These are phyloP conservation scores for Sialis lutaria DNA, from an alignment of 2,888 invertebrate genomes.

Conservation along the genomic window DNA sequence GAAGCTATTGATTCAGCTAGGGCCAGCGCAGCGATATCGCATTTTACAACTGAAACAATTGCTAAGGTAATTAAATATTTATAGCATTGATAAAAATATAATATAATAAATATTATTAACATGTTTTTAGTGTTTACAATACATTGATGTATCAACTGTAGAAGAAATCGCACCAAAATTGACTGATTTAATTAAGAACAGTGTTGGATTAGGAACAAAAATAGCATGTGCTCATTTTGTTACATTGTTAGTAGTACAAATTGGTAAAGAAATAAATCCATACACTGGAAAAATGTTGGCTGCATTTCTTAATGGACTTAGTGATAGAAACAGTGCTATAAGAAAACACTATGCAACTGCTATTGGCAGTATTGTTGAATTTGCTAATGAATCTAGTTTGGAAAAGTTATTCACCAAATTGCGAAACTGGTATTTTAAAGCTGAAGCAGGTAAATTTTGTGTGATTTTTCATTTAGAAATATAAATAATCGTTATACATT, in stretches of 20 bases:
- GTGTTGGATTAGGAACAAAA: slow-evolving; percentile 70
- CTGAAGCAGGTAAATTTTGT: slow-evolving; percentile 31
- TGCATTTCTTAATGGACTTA: slow-evolving; percentile 54
- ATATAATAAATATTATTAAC: background rate
- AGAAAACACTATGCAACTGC: slow-evolving; percentile 71
- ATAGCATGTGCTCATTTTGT: slow-evolving; percentile 67
- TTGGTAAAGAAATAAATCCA: slow-evolving; percentile 35
- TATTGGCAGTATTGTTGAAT: slow-evolving; percentile 67
- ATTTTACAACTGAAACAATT: slow-evolving; percentile 78
- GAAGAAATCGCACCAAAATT: slow-evolving; percentile 66
- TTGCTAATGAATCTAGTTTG: slow-evolving; percentile 58
- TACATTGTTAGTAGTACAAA: slow-evolving; percentile 39
- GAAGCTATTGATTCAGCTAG: slow-evolving; percentile 64
- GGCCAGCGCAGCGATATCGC: slow-evolving; percentile 63
- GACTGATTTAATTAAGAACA: slow-evolving; percentile 62
- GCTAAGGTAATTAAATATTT: slow-evolving; percentile 39
- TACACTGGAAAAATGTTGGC: slow-evolving; percentile 43
- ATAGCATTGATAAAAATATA: background rate
- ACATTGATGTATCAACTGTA: slow-evolving; percentile 57
- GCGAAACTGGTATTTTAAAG: slow-evolving; percentile 45
- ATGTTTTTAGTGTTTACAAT: slow-evolving; percentile 38
- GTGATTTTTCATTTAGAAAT: background rate
- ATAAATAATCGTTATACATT: too few species aligned
- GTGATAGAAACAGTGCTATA: slow-evolving; percentile 69
- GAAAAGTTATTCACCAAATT: slow-evolving; percentile 45